Percentiles rank a stretch among this genome's conserved stretches.
phyloP scores from a whole-genome alignment of 2,888 invertebrate genomes.

The Polymixis lichenea region DNA sequence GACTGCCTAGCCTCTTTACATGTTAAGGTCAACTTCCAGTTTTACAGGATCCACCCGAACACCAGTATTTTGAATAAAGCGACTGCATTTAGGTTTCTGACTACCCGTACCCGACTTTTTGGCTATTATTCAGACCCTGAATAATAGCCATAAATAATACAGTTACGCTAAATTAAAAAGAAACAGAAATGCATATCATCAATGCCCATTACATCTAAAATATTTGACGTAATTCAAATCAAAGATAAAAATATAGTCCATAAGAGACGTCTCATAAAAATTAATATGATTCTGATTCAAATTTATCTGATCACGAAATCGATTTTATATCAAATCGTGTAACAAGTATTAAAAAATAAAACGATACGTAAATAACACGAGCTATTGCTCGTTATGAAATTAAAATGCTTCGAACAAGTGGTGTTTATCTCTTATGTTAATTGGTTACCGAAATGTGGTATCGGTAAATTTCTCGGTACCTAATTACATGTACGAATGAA shows the following conservation, averaged over 20 bases:
- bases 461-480: constrained; percentile 68
- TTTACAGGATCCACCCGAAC: no score
- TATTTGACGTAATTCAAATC: constrained; percentile 49
- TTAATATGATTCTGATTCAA: constrained; percentile 48
- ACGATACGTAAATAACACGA: constrained; percentile 58
- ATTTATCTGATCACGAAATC: constrained; percentile 67
- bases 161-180: constrained; percentile 26
- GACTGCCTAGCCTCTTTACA: no score
- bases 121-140: no score
- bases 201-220: constrained; percentile 32
- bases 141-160: background rate
- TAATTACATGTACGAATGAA: constrained; percentile 69
- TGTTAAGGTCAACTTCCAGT: no score
- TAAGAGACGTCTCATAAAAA: constrained; percentile 47
- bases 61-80: no score
- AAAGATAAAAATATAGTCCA: constrained; percentile 53
- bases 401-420: constrained; percentile 64
- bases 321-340: constrained; percentile 58
- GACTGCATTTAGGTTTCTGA: no score
- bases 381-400: constrained; percentile 68
- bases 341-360: constrained; percentile 55
- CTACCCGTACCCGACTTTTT: no score
- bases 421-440: constrained; percentile 74
- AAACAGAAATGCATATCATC: constrained; percentile 34
- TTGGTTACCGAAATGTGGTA: constrained; percentile 73